Conservation (phyloP, 1,140 invertebrate species). For the Phenacoccus solenopsis region DNA sequence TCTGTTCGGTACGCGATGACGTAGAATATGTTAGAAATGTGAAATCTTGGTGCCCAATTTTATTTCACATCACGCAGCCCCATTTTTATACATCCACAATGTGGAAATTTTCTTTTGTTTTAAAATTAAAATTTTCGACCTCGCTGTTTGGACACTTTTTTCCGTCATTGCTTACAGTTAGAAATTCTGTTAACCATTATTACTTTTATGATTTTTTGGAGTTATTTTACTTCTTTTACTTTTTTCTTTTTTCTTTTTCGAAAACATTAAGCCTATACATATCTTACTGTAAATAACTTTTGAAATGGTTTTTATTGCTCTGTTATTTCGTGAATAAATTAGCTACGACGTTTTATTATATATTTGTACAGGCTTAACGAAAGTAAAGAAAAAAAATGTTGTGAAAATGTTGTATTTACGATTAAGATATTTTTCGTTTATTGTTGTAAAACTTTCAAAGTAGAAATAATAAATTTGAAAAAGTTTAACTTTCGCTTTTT, state of each 20-base stretch:
- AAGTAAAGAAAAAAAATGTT: not conserved
- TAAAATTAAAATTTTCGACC: not conserved
- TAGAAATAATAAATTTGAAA: conserved; percentile 4
- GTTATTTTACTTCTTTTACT: not conserved
- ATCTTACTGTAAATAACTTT: not conserved
- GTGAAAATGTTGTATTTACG: conserved; percentile 2
- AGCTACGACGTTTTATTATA: not conserved
- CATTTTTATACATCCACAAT: no score
- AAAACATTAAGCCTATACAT: conserved; percentile 9
- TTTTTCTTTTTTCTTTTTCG: not conserved
- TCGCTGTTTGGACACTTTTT: not conserved
- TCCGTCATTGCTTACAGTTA: conserved; percentile 8
- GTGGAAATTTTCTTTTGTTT: no score
- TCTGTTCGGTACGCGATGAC: not conserved
- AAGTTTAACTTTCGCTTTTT: no score
- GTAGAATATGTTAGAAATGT: not conserved
- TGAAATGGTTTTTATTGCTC: not conserved
- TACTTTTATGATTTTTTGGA: not conserved
- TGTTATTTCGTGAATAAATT: conserved; percentile 3
- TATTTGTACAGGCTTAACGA: not conserved
- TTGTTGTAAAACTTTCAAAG: conserved; percentile 3
- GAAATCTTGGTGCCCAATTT: no score
- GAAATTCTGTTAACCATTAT: conserved; percentile 9
- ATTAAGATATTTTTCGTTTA: conserved; percentile 3
- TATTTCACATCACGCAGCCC: no score